Evolutionary conservation across 2,113 vertebrate genomes (phyloP).

Genomic region (Atractosteus spatula): DNA sequence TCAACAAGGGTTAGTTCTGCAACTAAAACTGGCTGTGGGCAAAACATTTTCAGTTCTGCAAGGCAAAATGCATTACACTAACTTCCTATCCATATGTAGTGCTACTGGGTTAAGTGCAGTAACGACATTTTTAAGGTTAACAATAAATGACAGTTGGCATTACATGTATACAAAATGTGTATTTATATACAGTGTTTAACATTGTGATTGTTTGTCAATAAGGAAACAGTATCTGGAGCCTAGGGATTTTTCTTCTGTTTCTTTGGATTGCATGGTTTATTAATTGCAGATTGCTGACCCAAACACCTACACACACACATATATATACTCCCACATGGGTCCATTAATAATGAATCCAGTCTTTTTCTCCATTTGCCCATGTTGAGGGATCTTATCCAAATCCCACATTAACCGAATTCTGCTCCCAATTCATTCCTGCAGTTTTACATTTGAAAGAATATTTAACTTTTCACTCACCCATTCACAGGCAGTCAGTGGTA

Average conservation of each 20-base stretch:
- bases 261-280: background rate
- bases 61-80: background rate
- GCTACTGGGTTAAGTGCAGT: background rate
- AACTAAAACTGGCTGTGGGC: too few relatives aligned
- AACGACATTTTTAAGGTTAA: background rate
- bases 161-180: background rate
- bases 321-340: slow-evolving; percentile 25
- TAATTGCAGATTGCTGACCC: slow-evolving; percentile 19
- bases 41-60: background rate
- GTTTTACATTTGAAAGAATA: slow-evolving; percentile 73
- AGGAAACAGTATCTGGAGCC: too few relatives aligned
- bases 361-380: slow-evolving; percentile 46
- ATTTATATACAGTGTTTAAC: background rate
- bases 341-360: slow-evolving; percentile 41
- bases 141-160: background rate
- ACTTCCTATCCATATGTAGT: background rate
- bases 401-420: slow-evolving; percentile 52
- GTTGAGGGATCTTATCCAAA: slow-evolving; percentile 42
- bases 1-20: background rate
- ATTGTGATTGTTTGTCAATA: background rate
- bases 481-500: slow-evolving; percentile 55
- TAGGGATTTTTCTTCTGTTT: too few relatives aligned
- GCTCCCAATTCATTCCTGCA: slow-evolving; percentile 54
- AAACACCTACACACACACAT: background rate
- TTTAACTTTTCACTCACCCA: slow-evolving; percentile 70